These are phyloP conservation scores for Chalcosyrphus nemorum DNA, from an alignment of 2,888 invertebrate genomes.

Conservation along the genomic window DNA sequence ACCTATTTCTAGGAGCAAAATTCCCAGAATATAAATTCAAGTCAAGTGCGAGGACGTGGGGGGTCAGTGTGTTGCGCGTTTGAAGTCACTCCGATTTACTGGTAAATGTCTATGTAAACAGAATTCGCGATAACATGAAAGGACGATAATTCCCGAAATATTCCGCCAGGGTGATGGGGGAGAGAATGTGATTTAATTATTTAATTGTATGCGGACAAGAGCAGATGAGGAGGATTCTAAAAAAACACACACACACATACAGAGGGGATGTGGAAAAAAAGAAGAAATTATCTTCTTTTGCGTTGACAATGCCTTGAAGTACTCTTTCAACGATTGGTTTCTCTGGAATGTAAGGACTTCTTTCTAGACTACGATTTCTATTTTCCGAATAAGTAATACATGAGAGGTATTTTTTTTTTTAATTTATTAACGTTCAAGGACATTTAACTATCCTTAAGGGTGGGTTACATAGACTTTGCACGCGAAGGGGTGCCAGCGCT, in stretches of 20 bases:
- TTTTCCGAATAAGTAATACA: no score
- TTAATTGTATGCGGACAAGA: not conserved
- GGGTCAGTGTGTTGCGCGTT: not conserved
- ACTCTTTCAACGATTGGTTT: no score
- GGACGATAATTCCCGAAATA: not conserved
- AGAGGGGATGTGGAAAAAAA: no score
- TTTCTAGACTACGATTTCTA: no score
- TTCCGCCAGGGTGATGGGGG: not conserved
- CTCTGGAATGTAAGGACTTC: not conserved
- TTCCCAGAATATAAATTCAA: conserved; percentile 13
- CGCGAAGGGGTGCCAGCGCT: no score
- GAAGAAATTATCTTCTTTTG: not conserved
- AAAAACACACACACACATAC: no score
- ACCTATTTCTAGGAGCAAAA: not conserved
- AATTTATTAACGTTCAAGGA: no score
- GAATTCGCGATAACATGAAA: not conserved
- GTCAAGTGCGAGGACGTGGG: not conserved
- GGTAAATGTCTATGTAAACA: not conserved
- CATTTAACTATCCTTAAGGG: no score
- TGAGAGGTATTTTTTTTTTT: no score
- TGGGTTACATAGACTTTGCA: no score
- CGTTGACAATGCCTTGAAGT: no score
- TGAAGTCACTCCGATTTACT: not conserved
- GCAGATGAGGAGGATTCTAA: not conserved
- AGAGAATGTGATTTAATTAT: not conserved